Conservation (phyloP, 2,113 vertebrate genomes). For the Zeus faber region DNA sequence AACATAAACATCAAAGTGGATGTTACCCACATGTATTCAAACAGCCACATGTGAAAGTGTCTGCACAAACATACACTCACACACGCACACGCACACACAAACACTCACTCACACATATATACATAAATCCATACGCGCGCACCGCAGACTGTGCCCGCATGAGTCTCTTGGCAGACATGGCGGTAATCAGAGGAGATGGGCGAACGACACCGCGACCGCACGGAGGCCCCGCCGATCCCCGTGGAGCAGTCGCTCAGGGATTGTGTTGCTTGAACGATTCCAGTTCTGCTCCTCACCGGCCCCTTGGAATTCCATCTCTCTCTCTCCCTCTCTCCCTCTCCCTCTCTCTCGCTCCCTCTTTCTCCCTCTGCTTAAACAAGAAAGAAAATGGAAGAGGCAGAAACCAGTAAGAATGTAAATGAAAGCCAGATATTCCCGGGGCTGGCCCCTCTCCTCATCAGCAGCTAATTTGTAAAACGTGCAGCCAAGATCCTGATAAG, state of each 20-base stretch:
- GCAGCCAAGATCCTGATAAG: conserved; percentile 40
- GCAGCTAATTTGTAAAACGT: conserved; percentile 45
- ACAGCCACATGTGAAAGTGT: too few species aligned
- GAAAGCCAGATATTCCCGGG: conserved; percentile 53
- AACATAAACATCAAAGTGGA: too few species aligned
- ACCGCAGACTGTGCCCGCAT: conserved; percentile 13
- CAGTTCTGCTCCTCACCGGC: conserved; percentile 48
- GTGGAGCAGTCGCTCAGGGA: conserved; percentile 20
- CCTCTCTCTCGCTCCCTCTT: background rate
- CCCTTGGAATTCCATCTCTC: conserved; percentile 50
- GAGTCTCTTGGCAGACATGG: conserved; percentile 36
- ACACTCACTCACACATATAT: conserved; percentile 19
- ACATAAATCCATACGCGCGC: conserved; percentile 13
- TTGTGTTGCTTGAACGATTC: conserved; percentile 39
- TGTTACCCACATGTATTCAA: background rate
- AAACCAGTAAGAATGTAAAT: conserved; percentile 66
- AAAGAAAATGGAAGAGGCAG: conserved; percentile 17
- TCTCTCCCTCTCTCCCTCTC: background rate
- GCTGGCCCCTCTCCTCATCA: conserved; percentile 25
- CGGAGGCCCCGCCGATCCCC: conserved; percentile 37
- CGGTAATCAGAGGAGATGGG: conserved; percentile 61
- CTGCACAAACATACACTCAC: background rate
- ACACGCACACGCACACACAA: conserved; percentile 4
- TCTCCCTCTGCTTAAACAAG: conserved; percentile 28
- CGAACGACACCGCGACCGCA: conserved; percentile 40